A percentile compares a stretch with the other conserved stretches of the same genome.
phyloP scores from a whole-genome alignment of 2,888 invertebrate species.

The Rhyacophila evoluta region DNA sequence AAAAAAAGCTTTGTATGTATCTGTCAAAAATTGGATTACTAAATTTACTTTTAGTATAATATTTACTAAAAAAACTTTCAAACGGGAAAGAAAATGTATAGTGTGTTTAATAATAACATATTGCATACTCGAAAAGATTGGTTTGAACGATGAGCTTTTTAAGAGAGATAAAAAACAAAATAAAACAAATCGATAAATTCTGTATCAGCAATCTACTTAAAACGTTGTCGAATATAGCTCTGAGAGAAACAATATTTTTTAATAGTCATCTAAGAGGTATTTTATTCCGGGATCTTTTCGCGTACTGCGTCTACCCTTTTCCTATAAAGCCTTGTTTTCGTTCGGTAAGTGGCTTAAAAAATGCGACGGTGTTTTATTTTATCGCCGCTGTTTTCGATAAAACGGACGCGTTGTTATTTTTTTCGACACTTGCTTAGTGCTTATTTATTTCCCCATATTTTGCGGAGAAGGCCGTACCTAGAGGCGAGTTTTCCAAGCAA shows the following conservation, averaged over 20 bases:
- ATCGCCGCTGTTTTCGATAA: conserved; percentile 48
- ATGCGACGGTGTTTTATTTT: conserved; percentile 50
- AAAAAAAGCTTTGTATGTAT: no score
- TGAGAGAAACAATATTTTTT: neutral
- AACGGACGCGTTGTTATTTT: conserved; percentile 49
- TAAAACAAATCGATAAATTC: neutral
- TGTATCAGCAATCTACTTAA: neutral
- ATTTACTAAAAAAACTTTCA: no score
- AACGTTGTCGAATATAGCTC: neutral
- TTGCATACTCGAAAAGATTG: no score
- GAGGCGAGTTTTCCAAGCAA: conserved; percentile 13
- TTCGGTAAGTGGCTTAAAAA: conserved; percentile 45
- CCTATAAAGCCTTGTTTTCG: conserved; percentile 44
- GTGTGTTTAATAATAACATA: no score
- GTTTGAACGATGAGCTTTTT: no score
- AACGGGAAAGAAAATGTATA: no score
- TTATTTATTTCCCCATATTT: conserved; percentile 46
- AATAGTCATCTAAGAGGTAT: neutral
- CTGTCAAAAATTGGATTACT: no score
- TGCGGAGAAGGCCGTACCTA: neutral
- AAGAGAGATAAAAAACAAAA: neutral
- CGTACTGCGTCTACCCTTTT: conserved; percentile 5
- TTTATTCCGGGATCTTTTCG: conserved; percentile 23
- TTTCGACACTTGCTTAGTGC: conserved; percentile 46
- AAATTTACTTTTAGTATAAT: no score